Base-by-base conservation (phyloP, 2,797 vertebrate species). In the Sebastolobus altivelis region DNA sequence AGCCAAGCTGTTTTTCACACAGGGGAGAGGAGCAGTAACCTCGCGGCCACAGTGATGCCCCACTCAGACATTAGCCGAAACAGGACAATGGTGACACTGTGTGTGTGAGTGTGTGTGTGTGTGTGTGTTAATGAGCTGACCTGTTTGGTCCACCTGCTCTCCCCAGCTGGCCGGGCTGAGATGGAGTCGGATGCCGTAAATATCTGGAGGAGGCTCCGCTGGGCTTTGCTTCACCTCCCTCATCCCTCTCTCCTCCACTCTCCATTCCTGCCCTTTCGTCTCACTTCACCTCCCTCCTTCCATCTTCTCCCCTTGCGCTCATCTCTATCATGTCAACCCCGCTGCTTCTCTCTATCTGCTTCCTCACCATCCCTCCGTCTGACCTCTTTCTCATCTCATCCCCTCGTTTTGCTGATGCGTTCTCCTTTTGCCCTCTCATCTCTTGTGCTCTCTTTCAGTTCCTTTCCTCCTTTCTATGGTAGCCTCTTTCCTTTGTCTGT, bases 101-200 rank as follows among this genome's bases (percentile, higher is more conserved):
- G 60, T 61, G 82, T 76, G 61, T 37, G 82, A 46, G 80, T 67
- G 69, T 37, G 75, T 72, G 77, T 77, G 77, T 46, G 87, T 77
- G 89, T 84, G 89, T 83, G 92, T 93, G 93, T 95, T 94, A 95
- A 95, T 94, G 94, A 95, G 92, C 79, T 95, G 95, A 94, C 95
- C 95, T 93, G 88, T 88, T 92, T 92, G 92, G 88, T 93, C 93
- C 94, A 95, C 94, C 94, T 95, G 95, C 93, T 95, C 91, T 93
- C 90, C 90, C 91, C 93, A 94, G 92, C 91, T 95, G 93, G 90
- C 86, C 83, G 55, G 88, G 79, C 87, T 87, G 90, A 91, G 92
- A 88, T 90, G 82, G 87, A 94, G 85, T 89, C 77, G 49, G 83
- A 77, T 90, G 93, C 91, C 63, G 81, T 93, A 94, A 94, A 94